Evolutionary conservation across 2,797 vertebrate species (phyloP), one percentile per base, ranked within the genome.

Genomic region (Cynopterus sphinx): DNA sequence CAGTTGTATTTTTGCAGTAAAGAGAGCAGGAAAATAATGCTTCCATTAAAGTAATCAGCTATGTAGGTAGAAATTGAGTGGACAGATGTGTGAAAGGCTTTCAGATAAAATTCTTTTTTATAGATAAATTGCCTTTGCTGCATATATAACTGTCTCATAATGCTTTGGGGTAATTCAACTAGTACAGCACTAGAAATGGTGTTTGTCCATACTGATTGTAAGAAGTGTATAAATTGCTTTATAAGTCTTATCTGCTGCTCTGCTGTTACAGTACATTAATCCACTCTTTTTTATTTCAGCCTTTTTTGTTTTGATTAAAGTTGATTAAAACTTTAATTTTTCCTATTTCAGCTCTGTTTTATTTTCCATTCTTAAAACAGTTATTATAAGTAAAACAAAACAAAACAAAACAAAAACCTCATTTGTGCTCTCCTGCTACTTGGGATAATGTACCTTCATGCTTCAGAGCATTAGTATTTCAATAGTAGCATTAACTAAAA

Each of bases 31-130:
- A 98, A 96, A 96, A 96, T 97, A 97, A 96, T 97, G 94, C 92
- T 98, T 98, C 97, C 94, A 98, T 98, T 98, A 96, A 97, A 98
- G 96, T 95, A 95, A 98, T 98, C 92, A 97, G 90, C 88, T 97
- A 41, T 61, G 79, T 95, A 91, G 97, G 83, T 90, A 98, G 92
- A 97, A 97, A 96, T 75, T 96, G 41, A 73, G 21, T 94, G 92
- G 94, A 87, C 97, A 96, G 74, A 94, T 91, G 28, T 81, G 73
- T 97, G 96, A 91, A 97, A 96, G 89, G 39, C 92, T 96, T 97
- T 96, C 94, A 96, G 94, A 90, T 86, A 95, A 98, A 97, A 94
- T 51, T 55, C 57, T 0, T 87, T 98, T 98, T 98, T 53, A 67
- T 96, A 51, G 97, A 70, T 97, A 94, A 97, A 96, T 93, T 85